Evolutionary conservation across 2,888 invertebrate genomes (phyloP).

Genomic region (Acleris sparsana): DNA sequence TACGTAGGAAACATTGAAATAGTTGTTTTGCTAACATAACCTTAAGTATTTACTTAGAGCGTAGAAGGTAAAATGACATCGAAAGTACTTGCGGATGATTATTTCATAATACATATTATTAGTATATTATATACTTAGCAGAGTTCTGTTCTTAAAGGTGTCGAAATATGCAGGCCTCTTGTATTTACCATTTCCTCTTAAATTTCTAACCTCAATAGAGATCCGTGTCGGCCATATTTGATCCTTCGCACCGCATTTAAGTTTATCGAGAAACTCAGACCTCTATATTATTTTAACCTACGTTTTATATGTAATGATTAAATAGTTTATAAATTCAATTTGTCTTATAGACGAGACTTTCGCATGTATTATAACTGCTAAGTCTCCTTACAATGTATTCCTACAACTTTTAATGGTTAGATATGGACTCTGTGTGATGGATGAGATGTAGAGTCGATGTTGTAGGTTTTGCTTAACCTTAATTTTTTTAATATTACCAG

Average conservation of each 20-base stretch:
- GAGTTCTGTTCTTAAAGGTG: slow-evolving; percentile 57
- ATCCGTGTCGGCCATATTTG: slow-evolving; percentile 12
- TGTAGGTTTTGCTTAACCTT: slow-evolving; percentile 19
- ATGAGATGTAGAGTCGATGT: slow-evolving; percentile 44
- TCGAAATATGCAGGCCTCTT: slow-evolving; percentile 67
- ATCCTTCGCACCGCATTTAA: slow-evolving; percentile 26
- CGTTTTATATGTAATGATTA: slow-evolving; percentile 27
- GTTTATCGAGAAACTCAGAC: slow-evolving; percentile 42
- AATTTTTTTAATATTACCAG: slow-evolving; percentile 26
- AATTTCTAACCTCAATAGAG: slow-evolving; percentile 38
- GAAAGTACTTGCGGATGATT: slow-evolving; percentile 29
- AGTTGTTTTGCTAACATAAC: slow-evolving; percentile 34
- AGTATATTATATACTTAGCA: slow-evolving; percentile 29
- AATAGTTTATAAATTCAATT: slow-evolving; percentile 61
- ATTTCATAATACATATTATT: slow-evolving; percentile 22
- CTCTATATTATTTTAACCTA: slow-evolving; percentile 22
- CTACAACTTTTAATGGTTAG: slow-evolving; percentile 41
- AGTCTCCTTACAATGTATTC: slow-evolving; percentile 48
- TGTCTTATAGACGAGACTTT: slow-evolving; percentile 59
- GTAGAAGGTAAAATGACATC: slow-evolving; percentile 31
- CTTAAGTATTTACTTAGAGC: slow-evolving; percentile 47
- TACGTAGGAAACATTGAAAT: slow-evolving; percentile 44
- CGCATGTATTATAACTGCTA: slow-evolving; percentile 51
- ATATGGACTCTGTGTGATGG: slow-evolving; percentile 50
- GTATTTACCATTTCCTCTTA: slow-evolving; percentile 45